Evolutionary conservation across 2,113 vertebrate genomes (phyloP).

Genomic region (Chunga burmeisteri): DNA sequence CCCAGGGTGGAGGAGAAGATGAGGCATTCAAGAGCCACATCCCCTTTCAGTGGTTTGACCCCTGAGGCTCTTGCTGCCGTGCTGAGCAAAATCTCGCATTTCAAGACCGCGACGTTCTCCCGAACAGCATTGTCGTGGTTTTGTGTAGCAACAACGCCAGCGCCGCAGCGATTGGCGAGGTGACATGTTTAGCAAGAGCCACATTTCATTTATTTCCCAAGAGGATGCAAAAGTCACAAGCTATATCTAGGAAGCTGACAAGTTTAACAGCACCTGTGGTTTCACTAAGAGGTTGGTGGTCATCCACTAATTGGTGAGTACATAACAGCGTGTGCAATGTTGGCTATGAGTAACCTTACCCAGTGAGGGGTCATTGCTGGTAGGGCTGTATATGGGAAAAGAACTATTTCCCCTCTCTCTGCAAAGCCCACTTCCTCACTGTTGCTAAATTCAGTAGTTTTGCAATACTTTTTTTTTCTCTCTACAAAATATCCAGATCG

Average conservation of each 20-base stretch:
- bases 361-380: not conserved
- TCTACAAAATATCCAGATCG: not conserved
- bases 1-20: not conserved
- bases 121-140: rapidly evolving
- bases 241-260: not conserved
- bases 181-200: not conserved
- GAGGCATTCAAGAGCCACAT: not conserved
- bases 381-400: not conserved
- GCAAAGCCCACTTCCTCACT: not conserved
- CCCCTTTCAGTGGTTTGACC: not conserved
- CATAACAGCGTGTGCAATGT: not conserved
- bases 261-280: not conserved
- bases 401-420: not conserved
- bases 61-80: not conserved
- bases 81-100: rapidly evolving
- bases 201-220: not conserved
- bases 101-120: not conserved
- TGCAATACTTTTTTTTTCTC: not conserved
- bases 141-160: not conserved
- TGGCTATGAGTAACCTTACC: not conserved
- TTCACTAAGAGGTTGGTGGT: not conserved
- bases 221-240: not conserved
- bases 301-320: not conserved
- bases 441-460: not conserved
- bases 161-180: rapidly evolving